Evolutionary conservation across 2,888 invertebrate species (phyloP), one percentile per base, ranked within the genome.

Genomic region (Polia nebulosa): DNA sequence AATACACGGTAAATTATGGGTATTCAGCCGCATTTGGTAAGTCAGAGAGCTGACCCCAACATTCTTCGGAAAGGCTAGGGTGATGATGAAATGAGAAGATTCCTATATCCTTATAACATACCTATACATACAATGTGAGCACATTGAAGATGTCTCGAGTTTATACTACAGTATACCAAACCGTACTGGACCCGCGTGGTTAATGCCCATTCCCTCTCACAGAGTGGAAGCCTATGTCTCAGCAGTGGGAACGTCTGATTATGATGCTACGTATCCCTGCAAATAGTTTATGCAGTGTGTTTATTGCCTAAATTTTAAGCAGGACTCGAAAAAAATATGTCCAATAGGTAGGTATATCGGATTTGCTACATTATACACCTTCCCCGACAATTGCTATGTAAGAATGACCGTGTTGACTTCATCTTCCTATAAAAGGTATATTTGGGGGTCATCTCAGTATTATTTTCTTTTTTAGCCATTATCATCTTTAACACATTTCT

Each of bases 41-140:
- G n/a, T 29, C 64, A 41, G 1, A 22, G n/a, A 55, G 15, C 13
- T n/a, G 73, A 63, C 41, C 53, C 39, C 11, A 63, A 64, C n/a
- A 70, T 73, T 73, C 47, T 70, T 53, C 41, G 27, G 53, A 64
- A 74, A 74, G 41, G 66, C 73, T 64, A 62, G 6, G 13, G 36
- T 51, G 51, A 29, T 74, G 55, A 44, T 25, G 75, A 36, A 66
- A 66, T 51, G 66, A 51, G 25, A 36, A 44, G 15, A 15, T 22
- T 39, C 1, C 11, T 32, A 15, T 47, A 73, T 52, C 45, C 41
- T 39, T 27, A 6, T 66, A 5, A 17, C 25, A 34, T 53, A n/a
- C n/a, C n/a, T n/a, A n/a, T n/a, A n/a, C n/a, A 72, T 52, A 67
- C 44, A 56, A 49, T 59, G 22, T 29, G 2, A 22, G 13, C 34